Base-by-base conservation (phyloP, 64 coral and sea anemone species). In the Montipora efflorescens region DNA sequence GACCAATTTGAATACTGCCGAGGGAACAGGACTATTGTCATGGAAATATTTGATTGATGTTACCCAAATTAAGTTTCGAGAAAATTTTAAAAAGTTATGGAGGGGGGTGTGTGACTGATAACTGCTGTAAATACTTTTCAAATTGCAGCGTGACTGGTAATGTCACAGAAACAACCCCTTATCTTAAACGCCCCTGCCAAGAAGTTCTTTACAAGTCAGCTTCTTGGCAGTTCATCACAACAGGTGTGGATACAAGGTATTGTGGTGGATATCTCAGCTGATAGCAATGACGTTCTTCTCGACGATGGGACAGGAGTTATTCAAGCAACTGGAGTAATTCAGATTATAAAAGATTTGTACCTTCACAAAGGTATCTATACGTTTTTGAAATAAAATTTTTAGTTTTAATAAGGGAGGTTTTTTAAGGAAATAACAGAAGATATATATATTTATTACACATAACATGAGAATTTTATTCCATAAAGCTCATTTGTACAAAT, bases 221-320 rank as follows among this genome's bases (percentile, higher is more conserved):
- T 97, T 57, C 74, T 71, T 0, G 52, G 84, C 20, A 88, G 92
- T 91, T 45, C 52, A 2, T 4, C 21, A 0, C 68, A 23, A 19
- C 68, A 98, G 92, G 87, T 98, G 28, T 98, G 96, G 96, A 12
- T 98, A 83, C 96, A 98, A 58, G 96, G 96, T 9, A 46, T 95
- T 7, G 87, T 95, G 0, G 80, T 90, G 25, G 51, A 75, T 36
- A 74, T 80, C 0, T 75, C 81, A 25, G 61, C 48, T 22, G 90
- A 98, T 83, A 77, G 81, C 9, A 93, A 79, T 95, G 93, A 93
- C 19, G 20, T 98, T 8, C 11, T 95, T 11, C 48, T 98, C 25
- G 93, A 98, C 87, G 96, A 95, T 87, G 96, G 96, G 1, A 98
- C 96, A 49, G 96, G 96, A 49, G 51, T 93, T 11, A 75, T 84